Base-by-base conservation (phyloP, 2,113 vertebrate genomes). In the Pelecanoides urinatrix region DNA sequence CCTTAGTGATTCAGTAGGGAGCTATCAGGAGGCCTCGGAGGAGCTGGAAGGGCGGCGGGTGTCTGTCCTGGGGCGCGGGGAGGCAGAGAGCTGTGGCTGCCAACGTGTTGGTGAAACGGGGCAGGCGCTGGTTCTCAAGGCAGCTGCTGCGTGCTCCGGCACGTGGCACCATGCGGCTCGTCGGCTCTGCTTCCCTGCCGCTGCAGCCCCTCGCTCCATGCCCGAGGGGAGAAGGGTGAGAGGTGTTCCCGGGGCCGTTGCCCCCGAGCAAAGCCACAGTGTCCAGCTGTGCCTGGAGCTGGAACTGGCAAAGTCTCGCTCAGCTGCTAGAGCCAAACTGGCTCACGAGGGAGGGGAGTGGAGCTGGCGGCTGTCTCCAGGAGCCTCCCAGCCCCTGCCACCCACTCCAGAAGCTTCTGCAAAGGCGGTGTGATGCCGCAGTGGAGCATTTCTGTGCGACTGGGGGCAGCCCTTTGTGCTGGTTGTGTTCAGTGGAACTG, bases 401-500 rank as follows among this genome's bases (percentile, higher is more conserved):
- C 20, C 29, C 5, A 0, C 53, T 88, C 78, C 44, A 86, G 90
- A 80, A 81, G 45, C 63, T 80, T 84, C 80, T 81, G 77, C 21
- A 4, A 47, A 9, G 34, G 42, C 0, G 0, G 19, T 6, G 19
- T 16, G 19, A 21, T 58, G 61, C 58, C 2, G 8, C 29, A 52
- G 38, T 3, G 0, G 29, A 30, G 40, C 0, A 3, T 65, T 72
- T 50, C 52, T 79, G 44, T 26, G 79, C 0, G 0, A 22, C 8
- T 36, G 53, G 62, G 55, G 23, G 23, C 36, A 27, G 50, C 40
- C 22, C 25, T 52, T 67, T 6, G 20, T 63, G 70, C 73, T 1
- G 2, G 10, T 58, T 50, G 66, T 0, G 0, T 40, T 85, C 52
- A 13, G 53, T 32, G 40, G n/a, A 42, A 45, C 5, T 4, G 9